Base-by-base conservation (phyloP, 2,888 invertebrate species). In the Agonopterix alstromeriana region DNA sequence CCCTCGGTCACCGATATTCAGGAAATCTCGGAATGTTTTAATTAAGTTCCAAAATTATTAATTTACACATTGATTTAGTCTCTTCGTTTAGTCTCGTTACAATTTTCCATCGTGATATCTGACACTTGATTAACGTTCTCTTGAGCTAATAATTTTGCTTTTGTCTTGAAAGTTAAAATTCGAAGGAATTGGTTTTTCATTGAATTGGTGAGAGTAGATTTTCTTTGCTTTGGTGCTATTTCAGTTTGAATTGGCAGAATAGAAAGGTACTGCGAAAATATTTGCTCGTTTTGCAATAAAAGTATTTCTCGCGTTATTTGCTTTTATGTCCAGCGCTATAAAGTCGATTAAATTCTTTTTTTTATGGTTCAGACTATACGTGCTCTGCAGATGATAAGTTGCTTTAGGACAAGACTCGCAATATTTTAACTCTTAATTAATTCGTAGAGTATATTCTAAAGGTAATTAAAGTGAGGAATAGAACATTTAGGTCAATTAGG, bases 1-100 rank as follows among this genome's bases (percentile, higher is more conserved):
- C 53, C 48, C 54, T 51, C 48, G 51, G 48, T 55, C 56, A 48
- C 52, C 57, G 56, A 64, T 65, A 61, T 60, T 64, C 59, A 53
- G 57, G 44, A 50, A 54, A 58, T 61, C 50, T 52, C 52, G 59
- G 64, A 72, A 76, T 72, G 68, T 79, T 81, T 79, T 82, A 81
- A 83, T 81, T 78, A 79, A 74, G 63, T 77, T 66, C 52, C 55
- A 55, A 65, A 75, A 74, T 78, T 77, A 78, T 73, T 74, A 79
- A 80, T 77, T 77, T 69, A 27, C 27, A 27, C 27, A 27, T 27
- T 27, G 27, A 27, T 27, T 27, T 27, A 27, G 27, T 27, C 27
- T 27, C 27, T 27, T 27, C 27, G 27, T 27, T 27, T 27, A 27
- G 27, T 27, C 27, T 27, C 27, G 27, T 27, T 27, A 27, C 27